Percentiles rank a stretch among this genome's conserved stretches.
phyloP scores from a whole-genome alignment of 1,140 invertebrate genomes.

The Temnothorax nylanderi region DNA sequence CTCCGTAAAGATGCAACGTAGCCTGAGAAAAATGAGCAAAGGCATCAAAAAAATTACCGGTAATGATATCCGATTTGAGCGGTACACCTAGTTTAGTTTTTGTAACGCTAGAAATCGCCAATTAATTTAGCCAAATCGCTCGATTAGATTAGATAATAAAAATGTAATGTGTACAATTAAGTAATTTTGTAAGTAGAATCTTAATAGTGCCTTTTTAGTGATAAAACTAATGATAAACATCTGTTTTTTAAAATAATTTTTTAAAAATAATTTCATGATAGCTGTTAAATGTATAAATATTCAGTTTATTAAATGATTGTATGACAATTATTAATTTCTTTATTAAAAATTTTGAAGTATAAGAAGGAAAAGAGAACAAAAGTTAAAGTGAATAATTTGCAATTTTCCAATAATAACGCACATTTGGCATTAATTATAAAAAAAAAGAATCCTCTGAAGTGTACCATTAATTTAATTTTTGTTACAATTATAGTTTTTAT shows the following conservation, averaged over 20 bases:
- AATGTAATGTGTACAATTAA: background rate
- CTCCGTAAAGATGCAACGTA: constrained; percentile 78
- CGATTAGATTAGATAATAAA: background rate
- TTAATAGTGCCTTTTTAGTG: background rate
- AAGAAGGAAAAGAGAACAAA: background rate
- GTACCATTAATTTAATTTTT: background rate
- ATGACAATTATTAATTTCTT: background rate
- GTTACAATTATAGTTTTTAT: background rate
- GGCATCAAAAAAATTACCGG: constrained; percentile 80
- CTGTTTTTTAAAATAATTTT: background rate
- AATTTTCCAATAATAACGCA: background rate
- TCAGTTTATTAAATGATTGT: background rate
- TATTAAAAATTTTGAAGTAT: background rate
- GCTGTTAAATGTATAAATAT: too few relatives aligned
- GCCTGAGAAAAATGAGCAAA: constrained; percentile 78
- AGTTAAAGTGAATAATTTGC: background rate
- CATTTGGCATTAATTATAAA: background rate
- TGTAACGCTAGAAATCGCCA: background rate
- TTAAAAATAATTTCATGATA: background rate
- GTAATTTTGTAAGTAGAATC: background rate
- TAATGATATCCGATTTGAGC: constrained; percentile 43
- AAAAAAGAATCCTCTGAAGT: background rate
- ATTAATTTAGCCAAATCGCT: background rate
- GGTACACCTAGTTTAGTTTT: background rate
- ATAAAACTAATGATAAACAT: background rate